Percentiles rank a stretch among this genome's conserved stretches.
Conservation (phyloP, 2,888 invertebrate genomes). For the Orgyia antiqua region DNA sequence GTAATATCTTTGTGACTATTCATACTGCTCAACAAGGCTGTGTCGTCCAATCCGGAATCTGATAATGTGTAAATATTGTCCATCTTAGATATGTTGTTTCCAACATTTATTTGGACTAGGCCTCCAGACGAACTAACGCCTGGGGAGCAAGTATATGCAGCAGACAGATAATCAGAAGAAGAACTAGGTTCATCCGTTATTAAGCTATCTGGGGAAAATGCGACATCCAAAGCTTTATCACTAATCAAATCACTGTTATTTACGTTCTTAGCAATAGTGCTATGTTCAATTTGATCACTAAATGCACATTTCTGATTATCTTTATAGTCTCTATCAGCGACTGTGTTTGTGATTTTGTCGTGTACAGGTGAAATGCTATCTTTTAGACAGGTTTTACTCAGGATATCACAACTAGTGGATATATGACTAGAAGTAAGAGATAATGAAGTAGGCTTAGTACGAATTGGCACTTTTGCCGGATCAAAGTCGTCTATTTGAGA, state of each 20-base stretch:
- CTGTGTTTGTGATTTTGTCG: slow-evolving; percentile 16
- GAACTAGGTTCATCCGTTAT: slow-evolving; percentile 62
- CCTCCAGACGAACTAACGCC: slow-evolving; percentile 36
- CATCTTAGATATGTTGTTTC: slow-evolving; percentile 49
- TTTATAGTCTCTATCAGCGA: slow-evolving; percentile 30
- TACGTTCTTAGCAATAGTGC: slow-evolving; percentile 18
- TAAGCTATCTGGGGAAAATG: slow-evolving; percentile 62
- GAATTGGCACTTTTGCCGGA: slow-evolving; percentile 34
- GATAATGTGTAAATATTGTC: slow-evolving; percentile 59
- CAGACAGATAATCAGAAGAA: slow-evolving; percentile 65
- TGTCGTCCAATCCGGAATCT: slow-evolving; percentile 70
- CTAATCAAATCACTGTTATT: slow-evolving; percentile 18
- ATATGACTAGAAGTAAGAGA: slow-evolving; percentile 61
- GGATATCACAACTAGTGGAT: slow-evolving; percentile 57
- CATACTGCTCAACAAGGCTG: slow-evolving; percentile 54
- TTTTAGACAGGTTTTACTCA: slow-evolving; percentile 35
- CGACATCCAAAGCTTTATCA: slow-evolving; percentile 38
- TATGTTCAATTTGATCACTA: slow-evolving; percentile 20
- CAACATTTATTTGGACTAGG: slow-evolving; percentile 46
- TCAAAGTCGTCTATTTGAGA: slow-evolving; percentile 41
- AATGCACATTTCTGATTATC: slow-evolving; percentile 16
- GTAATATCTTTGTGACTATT: slow-evolving; percentile 59
- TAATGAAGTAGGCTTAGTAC: slow-evolving; percentile 54
- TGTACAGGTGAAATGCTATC: slow-evolving; percentile 25
- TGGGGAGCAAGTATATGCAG: slow-evolving; percentile 54